These are phyloP conservation scores for Naja naja DNA, from an alignment of 2,113 vertebrate species.

Conservation along the genomic window DNA sequence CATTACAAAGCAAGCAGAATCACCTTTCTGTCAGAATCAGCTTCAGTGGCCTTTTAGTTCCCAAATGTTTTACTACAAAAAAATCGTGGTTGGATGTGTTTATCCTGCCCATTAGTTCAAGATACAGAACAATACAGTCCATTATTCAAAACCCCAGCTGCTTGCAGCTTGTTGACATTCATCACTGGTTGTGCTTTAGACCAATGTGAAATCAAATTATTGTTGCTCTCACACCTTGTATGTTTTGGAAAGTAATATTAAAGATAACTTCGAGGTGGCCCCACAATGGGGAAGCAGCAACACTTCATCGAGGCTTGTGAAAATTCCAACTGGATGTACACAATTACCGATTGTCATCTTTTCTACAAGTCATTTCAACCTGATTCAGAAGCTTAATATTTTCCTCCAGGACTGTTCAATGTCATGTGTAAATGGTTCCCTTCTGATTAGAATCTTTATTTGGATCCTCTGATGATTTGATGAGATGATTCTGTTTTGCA, in stretches of 20 bases:
- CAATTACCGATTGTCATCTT: conserved; percentile 53
- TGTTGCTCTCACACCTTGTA: background rate
- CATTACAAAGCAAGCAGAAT: background rate
- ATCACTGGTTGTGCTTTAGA: background rate
- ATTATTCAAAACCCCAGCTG: background rate
- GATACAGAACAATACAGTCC: background rate
- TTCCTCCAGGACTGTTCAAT: conserved; percentile 29
- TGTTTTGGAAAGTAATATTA: background rate
- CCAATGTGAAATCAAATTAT: background rate
- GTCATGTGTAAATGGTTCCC: background rate
- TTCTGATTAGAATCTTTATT: background rate
- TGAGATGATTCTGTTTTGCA: background rate
- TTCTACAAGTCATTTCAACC: conserved; percentile 49
- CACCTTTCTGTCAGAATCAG: background rate
- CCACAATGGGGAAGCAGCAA: conserved; percentile 32
- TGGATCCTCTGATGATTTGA: background rate
- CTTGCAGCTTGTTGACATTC: background rate
- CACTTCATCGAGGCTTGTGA: conserved; percentile 47
- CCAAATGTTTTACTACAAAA: background rate
- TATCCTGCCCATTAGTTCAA: background rate
- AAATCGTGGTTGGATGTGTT: background rate
- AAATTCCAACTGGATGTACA: conserved; percentile 37
- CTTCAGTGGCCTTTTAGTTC: background rate
- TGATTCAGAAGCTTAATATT: conserved; percentile 49
- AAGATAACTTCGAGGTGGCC: background rate